Evolutionary conservation across 92 coral and sea anemone species (phyloP), one percentile per base, ranked within the genome.

Genomic region (Parazoanthus darwini): DNA sequence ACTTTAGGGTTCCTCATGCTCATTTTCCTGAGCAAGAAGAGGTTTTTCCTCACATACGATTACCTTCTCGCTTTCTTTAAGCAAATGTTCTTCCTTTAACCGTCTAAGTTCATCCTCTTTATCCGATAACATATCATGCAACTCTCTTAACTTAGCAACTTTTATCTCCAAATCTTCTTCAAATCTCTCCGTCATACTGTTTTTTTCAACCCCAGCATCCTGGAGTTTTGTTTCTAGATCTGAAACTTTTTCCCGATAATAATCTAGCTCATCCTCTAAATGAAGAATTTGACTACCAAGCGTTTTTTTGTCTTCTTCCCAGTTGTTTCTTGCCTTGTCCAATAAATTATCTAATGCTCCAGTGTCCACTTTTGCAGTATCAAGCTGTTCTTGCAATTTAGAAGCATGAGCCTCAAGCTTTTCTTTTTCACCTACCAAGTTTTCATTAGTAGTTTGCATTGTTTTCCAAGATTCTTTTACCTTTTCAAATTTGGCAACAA

Each of bases 211-310:
- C 10, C 51, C 88, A 1, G 88, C 43, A 26, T 94, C 91, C 2
- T 71, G 88, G 39, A 95, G 46, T 82, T 86, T 92, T 86, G 88
- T 68, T 77, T 95, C 90, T 85, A 95, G 76, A 88, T 89, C 90
- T 22, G 78, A 36, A 25, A 88, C 85, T 86, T 89, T 93, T 50
- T 89, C 96, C 50, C 85, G 90, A 48, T 85, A 86, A 82, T 88
- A 89, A 48, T 94, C 92, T 23, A 93, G 74, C 51, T 95, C 92
- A 36, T 91, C 98, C 86, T 93, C 95, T 70, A 93, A 77, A 78
- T 88, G 91, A 13, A 79, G 78, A 73, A 92, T 85, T 26, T 90
- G 89, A 68, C 79, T 88, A 50, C 89, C 91, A 37, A 95, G 89
- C 38, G 80, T 79, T 81, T 87, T 78, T 48, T 91, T 88, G 18